phyloP scores from a whole-genome alignment of 2,888 invertebrate genomes.

The Lumbricus terrestris region DNA sequence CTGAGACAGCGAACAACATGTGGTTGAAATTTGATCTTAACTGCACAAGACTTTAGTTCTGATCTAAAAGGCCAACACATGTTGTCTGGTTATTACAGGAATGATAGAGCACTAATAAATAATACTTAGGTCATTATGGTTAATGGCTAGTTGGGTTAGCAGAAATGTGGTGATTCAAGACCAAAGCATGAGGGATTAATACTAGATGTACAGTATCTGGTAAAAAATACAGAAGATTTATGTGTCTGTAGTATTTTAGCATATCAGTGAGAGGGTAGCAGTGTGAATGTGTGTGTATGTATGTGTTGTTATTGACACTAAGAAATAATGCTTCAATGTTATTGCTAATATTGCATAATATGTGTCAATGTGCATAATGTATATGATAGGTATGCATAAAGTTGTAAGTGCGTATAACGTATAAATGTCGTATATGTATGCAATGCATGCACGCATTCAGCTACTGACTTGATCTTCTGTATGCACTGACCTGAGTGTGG shows the following conservation, averaged over 20 bases:
- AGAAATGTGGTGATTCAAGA: background rate
- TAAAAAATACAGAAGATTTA: background rate
- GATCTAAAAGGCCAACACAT: conserved; percentile 5
- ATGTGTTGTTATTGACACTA: too few relatives aligned
- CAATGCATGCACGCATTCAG: too few relatives aligned
- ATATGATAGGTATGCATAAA: too few relatives aligned
- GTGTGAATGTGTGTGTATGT: background rate
- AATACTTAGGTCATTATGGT: background rate
- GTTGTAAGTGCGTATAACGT: too few relatives aligned
- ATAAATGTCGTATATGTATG: too few relatives aligned
- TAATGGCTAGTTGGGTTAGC: background rate
- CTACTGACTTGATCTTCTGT: too few relatives aligned
- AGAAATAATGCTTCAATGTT: too few relatives aligned
- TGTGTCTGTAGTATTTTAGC: background rate
- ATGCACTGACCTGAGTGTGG: too few relatives aligned
- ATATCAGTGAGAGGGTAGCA: background rate
- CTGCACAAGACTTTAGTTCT: background rate
- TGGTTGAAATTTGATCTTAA: background rate
- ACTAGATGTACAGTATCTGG: background rate
- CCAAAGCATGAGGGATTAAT: background rate
- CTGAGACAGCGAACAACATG: background rate
- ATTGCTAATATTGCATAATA: too few relatives aligned
- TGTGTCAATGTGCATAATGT: too few relatives aligned
- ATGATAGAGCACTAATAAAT: background rate
- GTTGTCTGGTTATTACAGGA: background rate